phyloP scores from a whole-genome alignment of 1,140 invertebrate species.

The Eumeta japonica region DNA sequence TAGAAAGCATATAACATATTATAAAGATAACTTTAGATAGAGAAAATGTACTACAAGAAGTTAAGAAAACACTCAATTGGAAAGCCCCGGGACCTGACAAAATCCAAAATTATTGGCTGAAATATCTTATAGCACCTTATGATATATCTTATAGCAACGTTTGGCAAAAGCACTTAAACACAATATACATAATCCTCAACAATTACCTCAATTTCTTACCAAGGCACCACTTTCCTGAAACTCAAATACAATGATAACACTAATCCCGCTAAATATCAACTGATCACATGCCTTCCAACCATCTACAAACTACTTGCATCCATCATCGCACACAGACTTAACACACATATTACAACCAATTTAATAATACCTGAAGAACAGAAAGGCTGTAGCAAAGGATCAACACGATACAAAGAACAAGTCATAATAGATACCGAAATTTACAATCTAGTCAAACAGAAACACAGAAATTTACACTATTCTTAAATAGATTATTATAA shows the following conservation, averaged over 20 bases:
- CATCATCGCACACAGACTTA: not conserved
- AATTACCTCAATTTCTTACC: too few relatives aligned
- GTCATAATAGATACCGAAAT: too few relatives aligned
- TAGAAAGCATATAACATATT: not conserved
- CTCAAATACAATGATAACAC: too few relatives aligned
- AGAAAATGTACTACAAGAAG: not conserved
- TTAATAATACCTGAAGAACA: not conserved
- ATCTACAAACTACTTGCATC: too few relatives aligned
- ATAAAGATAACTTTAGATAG: not conserved
- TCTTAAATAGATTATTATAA: not conserved
- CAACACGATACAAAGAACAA: not conserved
- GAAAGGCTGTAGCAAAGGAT: not conserved
- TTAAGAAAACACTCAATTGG: not conserved
- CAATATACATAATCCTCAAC: not conserved
- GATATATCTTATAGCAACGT: not conserved
- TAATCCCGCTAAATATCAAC: not conserved
- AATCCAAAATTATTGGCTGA: too few relatives aligned
- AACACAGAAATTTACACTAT: too few relatives aligned
- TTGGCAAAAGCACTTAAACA: not conserved
- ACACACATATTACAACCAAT: not conserved
- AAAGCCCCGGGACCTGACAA: too few relatives aligned
- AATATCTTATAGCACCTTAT: too few relatives aligned
- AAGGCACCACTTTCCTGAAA: not conserved
- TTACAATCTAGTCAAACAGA: not conserved
- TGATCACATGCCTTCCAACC: too few relatives aligned